Base-by-base conservation (phyloP, 2,797 vertebrate species). In the Carduelis carduelis region DNA sequence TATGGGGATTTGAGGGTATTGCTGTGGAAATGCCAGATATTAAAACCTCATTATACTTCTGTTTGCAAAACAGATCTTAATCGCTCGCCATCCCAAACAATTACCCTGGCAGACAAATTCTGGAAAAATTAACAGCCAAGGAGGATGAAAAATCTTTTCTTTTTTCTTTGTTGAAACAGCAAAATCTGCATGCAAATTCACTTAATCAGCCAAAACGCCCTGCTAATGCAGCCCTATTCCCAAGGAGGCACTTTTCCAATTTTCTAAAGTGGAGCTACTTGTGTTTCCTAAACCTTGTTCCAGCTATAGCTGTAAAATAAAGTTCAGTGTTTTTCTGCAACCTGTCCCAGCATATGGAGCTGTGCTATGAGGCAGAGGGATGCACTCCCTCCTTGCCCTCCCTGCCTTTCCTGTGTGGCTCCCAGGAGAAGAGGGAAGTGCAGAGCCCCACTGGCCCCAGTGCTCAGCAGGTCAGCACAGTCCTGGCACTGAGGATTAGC, bases 1-100 rank as follows among this genome's bases (percentile, higher is more conserved):
- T 95, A 83, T 65, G 72, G 57, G 39, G 35, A 79, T 93, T 84
- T 86, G 66, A 83, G 83, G 10, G 37, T 83, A 77, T 64, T 94
- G 84, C 93, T 81, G 76, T 96, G 89, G 91, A 95, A 95, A 93
- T 89, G 87, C 65, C 82, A 96, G 80, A 88, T 92, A 94, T 91
- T 93, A 83, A 89, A 95, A 83, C 32, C 83, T 97, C 92, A 75
- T 92, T 92, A 85, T 85, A 87, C 12, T 93, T 86, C 47, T 93
- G 82, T 92, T 94, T 92, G 90, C 92, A 92, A 97, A 96, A 91
- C 86, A 90, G 86, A 89, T 92, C 81, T 80, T 76, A 83, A 81
- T 93, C 9, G 0, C 37, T 79, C 5, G 0, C 47, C 34, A 35
- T 84, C 41, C 66, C 39, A 64, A 82, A 91, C 81, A 83, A 91